These are phyloP conservation scores for Actias luna DNA, from an alignment of 2,888 invertebrate genomes.

Conservation along the genomic window DNA sequence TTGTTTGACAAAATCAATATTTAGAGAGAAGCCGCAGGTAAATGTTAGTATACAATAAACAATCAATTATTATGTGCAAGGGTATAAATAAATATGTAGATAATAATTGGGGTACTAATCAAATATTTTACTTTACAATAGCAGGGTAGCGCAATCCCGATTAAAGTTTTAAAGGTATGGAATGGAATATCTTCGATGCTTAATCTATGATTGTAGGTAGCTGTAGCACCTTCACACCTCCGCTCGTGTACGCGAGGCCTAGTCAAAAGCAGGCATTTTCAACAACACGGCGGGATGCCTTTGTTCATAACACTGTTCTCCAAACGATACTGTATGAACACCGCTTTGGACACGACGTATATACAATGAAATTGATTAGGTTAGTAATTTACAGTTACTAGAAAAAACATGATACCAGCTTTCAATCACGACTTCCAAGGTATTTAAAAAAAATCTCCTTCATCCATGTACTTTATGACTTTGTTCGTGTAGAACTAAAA, in stretches of 20 bases:
- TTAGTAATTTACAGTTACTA: slow-evolving; percentile 16
- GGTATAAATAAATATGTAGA: too few species aligned
- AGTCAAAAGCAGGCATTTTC: slow-evolving; percentile 61
- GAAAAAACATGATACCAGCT: neutral
- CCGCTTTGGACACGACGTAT: neutral
- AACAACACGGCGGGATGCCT: slow-evolving; percentile 36
- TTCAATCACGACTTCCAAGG: neutral
- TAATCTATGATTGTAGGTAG: slow-evolving; percentile 29
- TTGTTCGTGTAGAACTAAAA: neutral
- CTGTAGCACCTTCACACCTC: slow-evolving; percentile 33
- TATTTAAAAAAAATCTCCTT: neutral
- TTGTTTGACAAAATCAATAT: too few species aligned
- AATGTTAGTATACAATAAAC: too few species aligned
- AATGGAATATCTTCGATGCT: neutral
- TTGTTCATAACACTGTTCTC: slow-evolving; percentile 12
- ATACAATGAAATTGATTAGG: neutral
- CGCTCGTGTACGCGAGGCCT: slow-evolving; percentile 34
- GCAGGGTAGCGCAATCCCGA: too few species aligned
- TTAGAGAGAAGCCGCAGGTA: too few species aligned
- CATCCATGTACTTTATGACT: neutral
- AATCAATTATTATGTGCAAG: too few species aligned
- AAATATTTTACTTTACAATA: too few species aligned
- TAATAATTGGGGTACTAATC: too few species aligned
- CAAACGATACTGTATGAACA: neutral
- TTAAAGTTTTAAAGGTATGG: too few species aligned